These are phyloP conservation scores for Acronicta alni DNA, from an alignment of 2,888 invertebrate species.

Conservation along the genomic window DNA sequence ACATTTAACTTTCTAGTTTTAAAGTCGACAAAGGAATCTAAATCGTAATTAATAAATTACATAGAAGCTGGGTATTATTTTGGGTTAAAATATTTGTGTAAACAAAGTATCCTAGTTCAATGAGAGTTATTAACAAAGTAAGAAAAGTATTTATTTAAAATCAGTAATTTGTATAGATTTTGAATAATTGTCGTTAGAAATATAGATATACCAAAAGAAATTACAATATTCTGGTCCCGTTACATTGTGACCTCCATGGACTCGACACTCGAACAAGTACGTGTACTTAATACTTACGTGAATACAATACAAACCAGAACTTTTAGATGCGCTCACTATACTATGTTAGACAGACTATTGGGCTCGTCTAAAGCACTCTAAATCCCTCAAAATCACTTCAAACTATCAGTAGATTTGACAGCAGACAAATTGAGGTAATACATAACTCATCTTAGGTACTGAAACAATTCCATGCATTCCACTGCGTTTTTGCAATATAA, in stretches of 20 bases:
- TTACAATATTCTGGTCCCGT: slow-evolving; percentile 33
- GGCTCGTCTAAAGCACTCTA: no score
- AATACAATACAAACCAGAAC: not conserved
- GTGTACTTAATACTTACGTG: not conserved
- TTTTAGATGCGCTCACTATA: no score
- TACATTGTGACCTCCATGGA: slow-evolving; percentile 23
- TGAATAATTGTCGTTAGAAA: slow-evolving; percentile 13
- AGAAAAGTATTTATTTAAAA: not conserved
- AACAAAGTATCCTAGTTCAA: no score
- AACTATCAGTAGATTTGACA: no score
- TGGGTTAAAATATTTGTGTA: no score
- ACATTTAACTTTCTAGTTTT: no score
- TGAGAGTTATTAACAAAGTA: no score
- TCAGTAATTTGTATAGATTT: slow-evolving; percentile 5
- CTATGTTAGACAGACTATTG: no score
- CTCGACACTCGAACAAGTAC: slow-evolving; percentile 3
- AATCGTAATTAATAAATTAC: no score
- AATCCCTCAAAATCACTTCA: no score
- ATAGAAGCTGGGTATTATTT: no score
- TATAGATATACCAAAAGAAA: slow-evolving; percentile 25
- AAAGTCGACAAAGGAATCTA: no score
- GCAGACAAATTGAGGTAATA: not conserved
- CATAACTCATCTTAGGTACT: not conserved
- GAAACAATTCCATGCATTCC: not conserved
- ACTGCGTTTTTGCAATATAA: not conserved